Conservation (phyloP, 1,140 invertebrate genomes). For the Drosophila melanica region DNA sequence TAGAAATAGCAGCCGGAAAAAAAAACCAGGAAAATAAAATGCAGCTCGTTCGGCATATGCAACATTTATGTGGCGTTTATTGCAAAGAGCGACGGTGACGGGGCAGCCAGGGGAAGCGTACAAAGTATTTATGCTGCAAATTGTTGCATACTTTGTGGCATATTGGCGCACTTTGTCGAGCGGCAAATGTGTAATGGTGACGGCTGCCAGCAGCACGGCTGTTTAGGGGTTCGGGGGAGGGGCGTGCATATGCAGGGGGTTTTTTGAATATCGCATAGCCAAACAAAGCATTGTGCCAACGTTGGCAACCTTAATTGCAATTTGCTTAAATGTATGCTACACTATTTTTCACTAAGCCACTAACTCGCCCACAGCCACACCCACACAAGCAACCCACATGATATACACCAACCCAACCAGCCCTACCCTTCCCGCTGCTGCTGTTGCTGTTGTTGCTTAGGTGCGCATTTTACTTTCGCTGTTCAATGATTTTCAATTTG, state of each 20-base stretch:
- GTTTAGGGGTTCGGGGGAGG: no score
- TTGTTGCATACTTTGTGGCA: conserved; percentile 79
- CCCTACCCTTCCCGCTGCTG: not conserved
- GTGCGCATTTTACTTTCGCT: conserved; percentile 49
- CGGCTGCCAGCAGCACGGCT: not conserved
- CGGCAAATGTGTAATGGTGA: conserved; percentile 34
- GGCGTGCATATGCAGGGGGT: not conserved
- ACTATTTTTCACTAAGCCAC: conserved; percentile 62
- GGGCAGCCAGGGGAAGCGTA: conserved; percentile 30
- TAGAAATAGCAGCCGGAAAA: not conserved
- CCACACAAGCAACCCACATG: not conserved
- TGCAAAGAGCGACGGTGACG: not conserved
- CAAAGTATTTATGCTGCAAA: conserved; percentile 80
- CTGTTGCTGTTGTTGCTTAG: conserved; percentile 21
- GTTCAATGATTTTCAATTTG: conserved; percentile 81
- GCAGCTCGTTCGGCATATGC: conserved; percentile 51
- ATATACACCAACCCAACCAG: not conserved
- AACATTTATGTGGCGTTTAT: conserved; percentile 66
- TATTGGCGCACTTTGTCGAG: conserved; percentile 76
- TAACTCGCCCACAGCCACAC: not conserved
- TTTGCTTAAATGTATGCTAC: conserved; percentile 78
- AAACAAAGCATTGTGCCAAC: conserved; percentile 53
- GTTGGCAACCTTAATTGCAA: conserved; percentile 70
- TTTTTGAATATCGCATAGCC: conserved; percentile 32
- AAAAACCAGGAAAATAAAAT: conserved; percentile 34